These are phyloP conservation scores for Acanthoscelides obtectus DNA, from an alignment of 2,888 invertebrate species.

Conservation along the genomic window DNA sequence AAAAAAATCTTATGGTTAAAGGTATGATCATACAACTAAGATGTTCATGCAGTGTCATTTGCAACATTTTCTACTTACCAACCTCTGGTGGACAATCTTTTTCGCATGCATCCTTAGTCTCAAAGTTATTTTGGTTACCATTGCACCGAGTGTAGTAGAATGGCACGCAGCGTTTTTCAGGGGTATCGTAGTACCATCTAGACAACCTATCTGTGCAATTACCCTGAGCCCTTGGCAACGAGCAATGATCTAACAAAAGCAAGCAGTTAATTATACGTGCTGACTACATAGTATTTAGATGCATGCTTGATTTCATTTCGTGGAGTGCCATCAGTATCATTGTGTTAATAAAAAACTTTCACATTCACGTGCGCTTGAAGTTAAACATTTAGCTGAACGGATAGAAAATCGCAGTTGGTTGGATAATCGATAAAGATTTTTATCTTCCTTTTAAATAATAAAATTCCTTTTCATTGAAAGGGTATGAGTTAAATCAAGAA, in stretches of 20 bases:
- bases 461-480: no score
- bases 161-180: conserved; percentile 82
- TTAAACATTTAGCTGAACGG: no score
- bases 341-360: no score
- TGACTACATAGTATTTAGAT: conserved; percentile 1
- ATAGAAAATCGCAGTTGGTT: no score
- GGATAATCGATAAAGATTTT: no score
- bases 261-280: conserved; percentile 17
- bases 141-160: conserved; percentile 92
- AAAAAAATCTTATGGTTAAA: no score
- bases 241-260: conserved; percentile 63
- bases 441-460: no score
- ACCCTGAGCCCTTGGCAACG: conserved; percentile 69
- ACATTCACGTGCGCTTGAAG: no score
- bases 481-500: no score
- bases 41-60: no score
- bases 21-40: no score
- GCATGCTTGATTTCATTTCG: background rate
- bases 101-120: conserved; percentile 67
- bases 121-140: conserved; percentile 85
- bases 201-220: conserved; percentile 72
- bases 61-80: conserved; percentile 57
- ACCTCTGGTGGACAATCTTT: conserved; percentile 71
- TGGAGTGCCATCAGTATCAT: background rate
- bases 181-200: conserved; percentile 80